Conservation (phyloP, 2,888 invertebrate species). For the Zygaena filipendulae region DNA sequence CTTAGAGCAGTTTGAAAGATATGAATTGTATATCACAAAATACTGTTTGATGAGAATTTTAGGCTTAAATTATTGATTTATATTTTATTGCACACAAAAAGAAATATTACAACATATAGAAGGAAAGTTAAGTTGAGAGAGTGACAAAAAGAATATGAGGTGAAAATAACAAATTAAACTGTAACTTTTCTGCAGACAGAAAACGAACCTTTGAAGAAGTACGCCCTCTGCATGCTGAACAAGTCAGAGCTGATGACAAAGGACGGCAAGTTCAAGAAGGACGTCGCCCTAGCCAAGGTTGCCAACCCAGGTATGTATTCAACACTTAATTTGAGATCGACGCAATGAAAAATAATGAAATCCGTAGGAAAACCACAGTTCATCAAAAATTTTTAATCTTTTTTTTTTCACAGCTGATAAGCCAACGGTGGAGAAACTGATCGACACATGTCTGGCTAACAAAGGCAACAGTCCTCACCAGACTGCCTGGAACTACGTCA, state of each 20-base stretch:
- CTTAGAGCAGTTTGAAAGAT: no score
- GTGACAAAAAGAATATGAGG: no score
- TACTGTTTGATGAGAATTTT: no score
- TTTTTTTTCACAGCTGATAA: constrained; percentile 42
- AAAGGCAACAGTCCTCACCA: constrained; percentile 58
- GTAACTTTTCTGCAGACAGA: constrained; percentile 35
- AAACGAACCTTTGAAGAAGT: constrained; percentile 53
- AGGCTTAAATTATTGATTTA: no score
- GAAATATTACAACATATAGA: no score
- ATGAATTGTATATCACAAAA: no score
- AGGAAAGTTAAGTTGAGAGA: no score
- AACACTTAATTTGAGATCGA: no score
- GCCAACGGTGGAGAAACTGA: constrained; percentile 50
- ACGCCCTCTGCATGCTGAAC: constrained; percentile 54
- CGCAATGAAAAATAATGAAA: neutral
- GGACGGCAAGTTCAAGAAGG: constrained; percentile 64
- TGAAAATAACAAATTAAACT: no score
- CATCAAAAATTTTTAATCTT: no score
- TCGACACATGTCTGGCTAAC: constrained; percentile 53
- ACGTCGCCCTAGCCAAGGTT: constrained; percentile 56
- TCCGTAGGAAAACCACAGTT: no score
- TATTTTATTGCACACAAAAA: no score
- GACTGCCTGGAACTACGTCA: constrained; percentile 64
- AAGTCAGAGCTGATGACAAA: constrained; percentile 63
- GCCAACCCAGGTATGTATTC: constrained; percentile 46